These are phyloP conservation scores for Takifugu flavidus DNA, from an alignment of 2,113 vertebrate genomes.

Conservation along the genomic window DNA sequence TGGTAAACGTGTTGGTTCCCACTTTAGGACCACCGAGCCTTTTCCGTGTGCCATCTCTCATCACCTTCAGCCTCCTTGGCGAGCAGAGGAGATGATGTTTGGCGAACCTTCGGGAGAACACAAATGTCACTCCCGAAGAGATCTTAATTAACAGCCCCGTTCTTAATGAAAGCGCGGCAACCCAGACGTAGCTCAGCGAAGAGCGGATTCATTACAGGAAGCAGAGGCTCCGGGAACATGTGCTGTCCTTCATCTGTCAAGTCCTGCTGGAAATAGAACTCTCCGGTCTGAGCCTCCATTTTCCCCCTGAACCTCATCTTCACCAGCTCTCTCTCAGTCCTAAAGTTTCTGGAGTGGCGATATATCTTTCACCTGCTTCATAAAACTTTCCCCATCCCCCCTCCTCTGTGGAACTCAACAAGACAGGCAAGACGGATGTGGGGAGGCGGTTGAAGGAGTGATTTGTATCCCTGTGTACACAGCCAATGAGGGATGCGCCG, in stretches of 20 bases:
- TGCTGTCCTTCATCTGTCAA: constrained; percentile 18
- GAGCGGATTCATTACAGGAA: constrained; percentile 37
- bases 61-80: constrained; percentile 20
- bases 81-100: constrained; percentile 15
- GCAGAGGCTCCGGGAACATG: constrained; percentile 21
- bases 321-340: neutral
- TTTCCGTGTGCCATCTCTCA: constrained; percentile 29
- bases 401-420: constrained; percentile 28
- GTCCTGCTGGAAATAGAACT: constrained; percentile 7
- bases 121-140: constrained; percentile 55
- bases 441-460: constrained; percentile 22
- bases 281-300: neutral
- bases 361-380: constrained; percentile 21
- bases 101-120: constrained; percentile 20
- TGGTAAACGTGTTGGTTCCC: constrained; percentile 15
- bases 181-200: constrained; percentile 21
- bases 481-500: constrained; percentile 34
- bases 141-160: constrained; percentile 64
- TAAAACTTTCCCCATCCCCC: constrained; percentile 7
- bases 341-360: constrained; percentile 10
- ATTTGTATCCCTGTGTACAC: constrained; percentile 31
- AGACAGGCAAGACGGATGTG: constrained; percentile 51
- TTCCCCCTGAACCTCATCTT: constrained; percentile 6
- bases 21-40: constrained; percentile 13
- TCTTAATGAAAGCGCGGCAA: constrained; percentile 39